Conservation (phyloP, 2,113 vertebrate species). For the Himantopus leucocephalus region DNA sequence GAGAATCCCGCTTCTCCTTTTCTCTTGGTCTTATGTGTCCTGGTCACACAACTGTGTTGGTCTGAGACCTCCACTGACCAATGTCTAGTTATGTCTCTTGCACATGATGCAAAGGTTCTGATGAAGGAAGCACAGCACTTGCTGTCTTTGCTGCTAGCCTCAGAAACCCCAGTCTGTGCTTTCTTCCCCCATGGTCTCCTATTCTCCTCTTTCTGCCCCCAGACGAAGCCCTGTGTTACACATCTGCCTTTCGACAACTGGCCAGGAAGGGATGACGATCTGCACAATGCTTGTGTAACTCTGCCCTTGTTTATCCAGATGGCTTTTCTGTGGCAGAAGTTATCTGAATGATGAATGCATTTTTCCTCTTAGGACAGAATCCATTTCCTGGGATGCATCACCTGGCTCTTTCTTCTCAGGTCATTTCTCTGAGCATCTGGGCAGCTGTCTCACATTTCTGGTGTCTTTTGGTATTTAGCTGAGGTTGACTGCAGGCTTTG, state of each 20-base stretch:
- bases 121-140: neutral
- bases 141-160: neutral
- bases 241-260: constrained; percentile 36
- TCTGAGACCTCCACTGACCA: neutral
- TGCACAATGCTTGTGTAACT: constrained; percentile 1
- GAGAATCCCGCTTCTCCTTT: neutral
- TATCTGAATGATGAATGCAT: constrained; percentile 64
- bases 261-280: constrained; percentile 9
- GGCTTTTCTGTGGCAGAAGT: constrained; percentile 49
- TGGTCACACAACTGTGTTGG: neutral
- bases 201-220: neutral
- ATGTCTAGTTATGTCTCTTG: neutral
- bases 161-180: neutral
- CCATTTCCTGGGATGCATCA: constrained; percentile 63
- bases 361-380: constrained; percentile 48
- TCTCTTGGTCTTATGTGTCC: neutral
- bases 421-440: constrained; percentile 46
- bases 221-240: neutral
- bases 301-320: constrained; percentile 69
- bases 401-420: constrained; percentile 58
- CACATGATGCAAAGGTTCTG: neutral
- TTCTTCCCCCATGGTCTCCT: neutral
- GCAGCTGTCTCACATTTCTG: constrained; percentile 57
- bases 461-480: neutral
- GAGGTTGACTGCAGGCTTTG: neutral